Percentiles rank a stretch among this genome's conserved stretches.
Conservation (phyloP, 2,888 invertebrate genomes). For the Magallana nippona region DNA sequence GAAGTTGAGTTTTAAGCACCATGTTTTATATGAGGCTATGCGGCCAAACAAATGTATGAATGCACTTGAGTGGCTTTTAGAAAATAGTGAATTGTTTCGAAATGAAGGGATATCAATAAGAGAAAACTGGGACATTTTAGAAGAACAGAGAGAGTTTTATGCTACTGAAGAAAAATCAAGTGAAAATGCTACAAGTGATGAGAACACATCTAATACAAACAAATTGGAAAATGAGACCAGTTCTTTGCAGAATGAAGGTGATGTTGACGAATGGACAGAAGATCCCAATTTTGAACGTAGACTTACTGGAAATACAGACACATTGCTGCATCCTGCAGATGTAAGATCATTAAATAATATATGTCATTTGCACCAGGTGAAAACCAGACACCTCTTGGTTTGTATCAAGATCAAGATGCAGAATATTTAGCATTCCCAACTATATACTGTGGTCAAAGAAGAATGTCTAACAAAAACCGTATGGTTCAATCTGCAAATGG, state of each 20-base stretch:
- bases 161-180: background rate
- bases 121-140: background rate
- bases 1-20: background rate
- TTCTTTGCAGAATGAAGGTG: background rate
- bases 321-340: conserved; percentile 32
- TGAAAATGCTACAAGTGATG: background rate
- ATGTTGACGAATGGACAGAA: conserved; percentile 23
- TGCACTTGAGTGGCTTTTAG: conserved; percentile 9
- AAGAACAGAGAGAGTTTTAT: background rate
- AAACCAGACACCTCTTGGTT: conserved; percentile 10
- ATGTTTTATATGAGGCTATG: background rate
- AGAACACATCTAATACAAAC: too few relatives aligned
- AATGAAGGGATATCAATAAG: background rate
- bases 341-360: background rate
- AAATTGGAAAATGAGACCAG: too few relatives aligned
- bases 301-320: conserved; percentile 39
- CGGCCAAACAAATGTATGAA: conserved; percentile 22
- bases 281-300: conserved; percentile 14
- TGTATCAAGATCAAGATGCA: conserved; percentile 28
- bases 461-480: background rate
- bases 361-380: conserved; percentile 38
- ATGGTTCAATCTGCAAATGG: conserved; percentile 24
- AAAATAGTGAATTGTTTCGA: background rate
- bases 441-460: conserved; percentile 28
- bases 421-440: conserved; percentile 15